Conservation (phyloP, 2,797 vertebrate genomes). For the Chelon labrosus region DNA sequence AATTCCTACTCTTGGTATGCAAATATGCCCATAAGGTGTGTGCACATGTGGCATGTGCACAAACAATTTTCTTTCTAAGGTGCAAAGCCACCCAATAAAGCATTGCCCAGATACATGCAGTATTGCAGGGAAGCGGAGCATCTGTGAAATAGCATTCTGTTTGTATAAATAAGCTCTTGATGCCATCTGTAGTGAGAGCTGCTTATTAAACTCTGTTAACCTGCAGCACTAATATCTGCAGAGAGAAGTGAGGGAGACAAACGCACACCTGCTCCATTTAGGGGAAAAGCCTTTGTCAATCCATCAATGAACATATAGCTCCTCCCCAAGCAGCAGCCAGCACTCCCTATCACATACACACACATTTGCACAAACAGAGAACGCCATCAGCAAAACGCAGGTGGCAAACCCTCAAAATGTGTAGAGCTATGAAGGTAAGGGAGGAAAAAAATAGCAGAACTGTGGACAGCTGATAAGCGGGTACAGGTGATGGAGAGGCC, state of each 20-base stretch:
- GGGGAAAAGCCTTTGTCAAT: constrained; percentile 54
- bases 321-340: constrained; percentile 55
- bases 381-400: constrained; percentile 25
- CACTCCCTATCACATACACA: constrained; percentile 26
- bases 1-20: constrained; percentile 37
- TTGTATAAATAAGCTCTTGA: constrained; percentile 63
- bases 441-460: constrained; percentile 4
- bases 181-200: constrained; percentile 53
- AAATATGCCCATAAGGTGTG: constrained; percentile 33
- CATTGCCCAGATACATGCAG: constrained; percentile 18
- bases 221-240: constrained; percentile 71
- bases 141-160: constrained; percentile 39
- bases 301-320: constrained; percentile 58
- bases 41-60: constrained; percentile 23
- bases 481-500: constrained; percentile 42
- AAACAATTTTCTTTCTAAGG: constrained; percentile 16
- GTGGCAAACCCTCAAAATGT: constrained; percentile 32
- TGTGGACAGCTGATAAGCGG: constrained; percentile 12
- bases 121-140: constrained; percentile 24
- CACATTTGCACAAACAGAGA: not conserved
- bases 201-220: constrained; percentile 81
- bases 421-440: not conserved
- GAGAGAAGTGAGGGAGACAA: constrained; percentile 60
- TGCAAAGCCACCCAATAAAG: constrained; percentile 21
- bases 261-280: constrained; percentile 74